phyloP scores from a whole-genome alignment of 2,888 invertebrate genomes.

The Amphipyra tragopoginis region DNA sequence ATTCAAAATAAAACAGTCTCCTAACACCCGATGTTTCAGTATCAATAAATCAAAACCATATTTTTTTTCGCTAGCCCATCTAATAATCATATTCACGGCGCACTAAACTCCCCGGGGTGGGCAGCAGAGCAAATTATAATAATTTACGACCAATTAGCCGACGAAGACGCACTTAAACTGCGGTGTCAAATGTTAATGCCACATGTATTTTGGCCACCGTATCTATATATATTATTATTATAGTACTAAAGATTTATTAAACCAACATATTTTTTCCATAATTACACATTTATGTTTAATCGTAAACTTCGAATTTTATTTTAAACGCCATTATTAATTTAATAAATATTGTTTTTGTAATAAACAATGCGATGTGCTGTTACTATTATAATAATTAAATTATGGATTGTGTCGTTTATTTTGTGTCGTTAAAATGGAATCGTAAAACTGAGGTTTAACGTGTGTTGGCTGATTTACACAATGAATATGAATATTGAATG shows the following conservation, averaged over 20 bases:
- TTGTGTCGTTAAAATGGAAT: constrained; percentile 26
- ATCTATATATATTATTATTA: constrained; percentile 74
- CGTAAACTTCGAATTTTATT: constrained; percentile 51
- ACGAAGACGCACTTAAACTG: constrained; percentile 68
- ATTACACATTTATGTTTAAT: constrained; percentile 55
- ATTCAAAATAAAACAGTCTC: constrained; percentile 2
- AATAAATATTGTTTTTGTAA: constrained; percentile 51
- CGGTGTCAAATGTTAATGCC: constrained; percentile 72
- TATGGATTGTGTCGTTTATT: constrained; percentile 26
- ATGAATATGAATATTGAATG: neutral
- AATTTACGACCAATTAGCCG: constrained; percentile 82
- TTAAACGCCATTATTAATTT: constrained; percentile 59
- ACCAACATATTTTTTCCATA: constrained; percentile 55
- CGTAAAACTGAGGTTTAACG: constrained; percentile 25
- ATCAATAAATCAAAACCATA: constrained; percentile 57
- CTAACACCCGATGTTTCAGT: neutral
- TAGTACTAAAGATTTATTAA: constrained; percentile 68
- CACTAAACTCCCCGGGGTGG: constrained; percentile 68
- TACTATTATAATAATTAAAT: constrained; percentile 33
- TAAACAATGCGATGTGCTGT: constrained; percentile 47
- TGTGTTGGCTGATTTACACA: constrained; percentile 3
- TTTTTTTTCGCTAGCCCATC: constrained; percentile 64
- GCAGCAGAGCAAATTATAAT: constrained; percentile 78
- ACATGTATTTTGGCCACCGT: constrained; percentile 69
- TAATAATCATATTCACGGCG: constrained; percentile 70